Base-by-base conservation (phyloP, 2,797 vertebrate genomes). In the Helarctos malayanus region DNA sequence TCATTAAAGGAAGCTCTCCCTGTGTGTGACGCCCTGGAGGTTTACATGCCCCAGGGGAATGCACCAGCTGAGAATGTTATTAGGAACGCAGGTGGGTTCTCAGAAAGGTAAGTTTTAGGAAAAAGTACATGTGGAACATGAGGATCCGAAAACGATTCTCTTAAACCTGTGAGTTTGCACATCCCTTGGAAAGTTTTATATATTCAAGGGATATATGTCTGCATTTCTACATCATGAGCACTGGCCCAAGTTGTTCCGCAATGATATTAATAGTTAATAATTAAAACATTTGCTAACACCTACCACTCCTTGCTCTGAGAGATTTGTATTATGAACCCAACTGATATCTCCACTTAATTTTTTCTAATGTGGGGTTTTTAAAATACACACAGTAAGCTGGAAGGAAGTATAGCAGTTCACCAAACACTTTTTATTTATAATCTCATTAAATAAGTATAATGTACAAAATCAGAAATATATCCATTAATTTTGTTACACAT, bases 401-500 rank as follows among this genome's bases (percentile, higher is more conserved):
- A 91, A 92, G 29, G 49, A 79, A 69, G 29, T 13, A 18, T 0
- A 83, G 27, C 41, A 78, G 35, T 49, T 5, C 61, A 69, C 3
- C 56, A 16, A 71, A 69, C 7, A 54, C 13, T 25, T 73, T 52
- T 84, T 25, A 68, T 8, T 73, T 61, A 35, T 1, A 84, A 93
- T 52, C 65, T 49, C 11, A 71, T 15, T 81, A 89, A 71, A 61
- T 73, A 52, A 89, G 27, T 79, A 47, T 89, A 89, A 93, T 32
- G 23, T 9, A 79, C 80, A 92, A 90, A 96, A 71, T 94, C 61
- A 90, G 32, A 96, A 97, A 81, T 69, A 78, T 41, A 69, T 52
- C 21, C 16, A 89, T 54, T 86, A n/a, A 63, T 59, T 94, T 92
- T 23, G 93, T 76, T 80, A 73, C 1, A 89, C 12, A 68, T 68